A percentile compares a stretch with the other conserved stretches of the same genome.
Conservation (phyloP, 92 coral and sea anemone genomes). For the Epizoanthus fatuus region DNA sequence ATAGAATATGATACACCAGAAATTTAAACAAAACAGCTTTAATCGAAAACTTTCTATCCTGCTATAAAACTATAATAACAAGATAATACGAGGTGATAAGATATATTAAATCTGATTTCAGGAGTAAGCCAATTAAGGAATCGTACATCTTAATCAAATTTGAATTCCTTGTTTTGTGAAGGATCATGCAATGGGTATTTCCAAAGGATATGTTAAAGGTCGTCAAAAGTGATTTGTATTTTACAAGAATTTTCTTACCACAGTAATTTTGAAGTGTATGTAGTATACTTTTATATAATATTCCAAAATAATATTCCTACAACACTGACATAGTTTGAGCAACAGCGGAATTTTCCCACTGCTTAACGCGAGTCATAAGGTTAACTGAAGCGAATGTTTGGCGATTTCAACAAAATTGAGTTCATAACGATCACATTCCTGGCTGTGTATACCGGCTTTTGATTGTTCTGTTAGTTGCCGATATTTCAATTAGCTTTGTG, state of each 20-base stretch:
- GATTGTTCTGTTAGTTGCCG: constrained; percentile 1
- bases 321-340: background rate
- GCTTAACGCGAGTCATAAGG: background rate
- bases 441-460: background rate
- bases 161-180: constrained; percentile 10
- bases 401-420: constrained; percentile 1
- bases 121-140: constrained; percentile 36
- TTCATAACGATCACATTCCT: background rate
- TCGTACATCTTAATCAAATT: constrained; percentile 37
- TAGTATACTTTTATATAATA: background rate
- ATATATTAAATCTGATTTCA: constrained; percentile 2
- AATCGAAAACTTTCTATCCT: constrained; percentile 1
- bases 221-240: background rate
- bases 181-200: constrained; percentile 21
- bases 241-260: background rate
- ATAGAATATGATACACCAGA: background rate
- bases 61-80: background rate
- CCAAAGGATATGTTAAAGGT: background rate
- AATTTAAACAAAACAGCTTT: background rate
- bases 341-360: background rate
- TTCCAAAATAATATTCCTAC: background rate
- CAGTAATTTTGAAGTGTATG: background rate
- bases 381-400: constrained; percentile 5
- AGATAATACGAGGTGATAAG: constrained; percentile 9
- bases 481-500: constrained; percentile 21